Evolutionary conservation across 1,140 invertebrate species (phyloP), one percentile per base, ranked within the genome.

Genomic region (Pseudachorutes palmiensis): DNA sequence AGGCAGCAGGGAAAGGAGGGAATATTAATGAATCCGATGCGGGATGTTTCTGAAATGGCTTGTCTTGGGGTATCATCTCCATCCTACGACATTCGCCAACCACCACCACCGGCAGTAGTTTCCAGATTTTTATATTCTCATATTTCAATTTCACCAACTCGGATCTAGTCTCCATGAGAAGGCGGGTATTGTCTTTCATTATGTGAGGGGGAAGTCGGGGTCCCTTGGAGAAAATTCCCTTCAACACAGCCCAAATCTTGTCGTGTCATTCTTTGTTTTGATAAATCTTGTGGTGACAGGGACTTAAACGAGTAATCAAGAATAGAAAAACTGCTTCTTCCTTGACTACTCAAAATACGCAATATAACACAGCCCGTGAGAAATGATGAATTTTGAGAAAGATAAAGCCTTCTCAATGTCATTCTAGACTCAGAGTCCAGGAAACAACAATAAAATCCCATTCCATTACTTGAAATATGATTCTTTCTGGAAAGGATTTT

Each of bases 101-200:
- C n/a, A n/a, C 19, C 36, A 45, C 9, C 36, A 12, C 19, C 36
- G 19, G 36, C 9, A 9, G 36, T 12, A 45, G 36, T 19, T 45
- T 45, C 36, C 36, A 45, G 36, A 45, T 45, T 45, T 45, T 45
- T 45, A 19, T 45, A 45, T 45, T 45, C 36, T 45, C 36, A 45
- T 45, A 45, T 45, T 45, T 45, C 36, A 45, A 45, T 45, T 45
- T 45, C 9, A 12, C 36, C 19, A 12, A 19, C 9, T 9, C 36
- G 9, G 9, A 12, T 45, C 36, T 12, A 45, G 36, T 45, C 36
- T 45, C 19, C 36, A 45, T 12, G 36, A 45, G 9, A 45, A 19
- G 19, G 36, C 19, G 19, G 19, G 36, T 19, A 45, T 45, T 45
- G 36, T 45, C 36, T 45, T 45, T 45, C 36, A 45, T 45, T 45